A percentile compares a stretch with the other conserved stretches of the same genome.
These are phyloP conservation scores for Eupeodes luniger DNA, from an alignment of 2,888 invertebrate species.

Conservation along the genomic window DNA sequence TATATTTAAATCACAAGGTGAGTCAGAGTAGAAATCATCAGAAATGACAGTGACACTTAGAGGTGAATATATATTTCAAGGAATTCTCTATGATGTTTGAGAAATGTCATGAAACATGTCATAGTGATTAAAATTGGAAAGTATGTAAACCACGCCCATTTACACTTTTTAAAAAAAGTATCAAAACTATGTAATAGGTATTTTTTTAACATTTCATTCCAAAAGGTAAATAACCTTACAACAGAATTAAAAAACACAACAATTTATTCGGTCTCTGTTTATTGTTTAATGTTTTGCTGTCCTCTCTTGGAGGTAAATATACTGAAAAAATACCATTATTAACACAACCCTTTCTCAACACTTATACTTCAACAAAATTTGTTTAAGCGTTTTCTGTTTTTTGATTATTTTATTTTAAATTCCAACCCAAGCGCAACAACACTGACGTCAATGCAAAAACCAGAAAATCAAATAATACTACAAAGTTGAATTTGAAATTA, in stretches of 20 bases:
- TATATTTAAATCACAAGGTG: slow-evolving; percentile 15
- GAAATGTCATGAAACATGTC: background rate
- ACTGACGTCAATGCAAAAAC: slow-evolving; percentile 73
- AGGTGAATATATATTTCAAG: slow-evolving; percentile 6
- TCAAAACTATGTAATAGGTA: background rate
- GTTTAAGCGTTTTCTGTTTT: background rate
- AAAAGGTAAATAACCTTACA: slow-evolving; percentile 64
- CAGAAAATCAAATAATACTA: slow-evolving; percentile 52
- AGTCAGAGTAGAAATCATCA: slow-evolving; percentile 29
- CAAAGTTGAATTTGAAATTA: slow-evolving; percentile 62
- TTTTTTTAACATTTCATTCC: slow-evolving; percentile 15
- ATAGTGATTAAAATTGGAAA: background rate
- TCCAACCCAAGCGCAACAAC: background rate
- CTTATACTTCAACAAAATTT: slow-evolving; percentile 26
- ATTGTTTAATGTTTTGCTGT: background rate
- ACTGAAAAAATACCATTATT: slow-evolving; percentile 46
- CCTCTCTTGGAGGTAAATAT: slow-evolving; percentile 26
- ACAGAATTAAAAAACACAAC: slow-evolving; percentile 32
- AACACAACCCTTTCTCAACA: slow-evolving; percentile 70
- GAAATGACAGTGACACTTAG: background rate
- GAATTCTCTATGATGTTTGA: slow-evolving; percentile 34
- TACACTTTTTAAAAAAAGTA: background rate
- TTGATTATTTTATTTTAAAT: background rate
- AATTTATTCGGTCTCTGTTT: slow-evolving; percentile 36
- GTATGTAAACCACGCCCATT: slow-evolving; percentile 21